These are phyloP conservation scores for Martes martes DNA, from an alignment of 2,113 vertebrate genomes.

Conservation along the genomic window DNA sequence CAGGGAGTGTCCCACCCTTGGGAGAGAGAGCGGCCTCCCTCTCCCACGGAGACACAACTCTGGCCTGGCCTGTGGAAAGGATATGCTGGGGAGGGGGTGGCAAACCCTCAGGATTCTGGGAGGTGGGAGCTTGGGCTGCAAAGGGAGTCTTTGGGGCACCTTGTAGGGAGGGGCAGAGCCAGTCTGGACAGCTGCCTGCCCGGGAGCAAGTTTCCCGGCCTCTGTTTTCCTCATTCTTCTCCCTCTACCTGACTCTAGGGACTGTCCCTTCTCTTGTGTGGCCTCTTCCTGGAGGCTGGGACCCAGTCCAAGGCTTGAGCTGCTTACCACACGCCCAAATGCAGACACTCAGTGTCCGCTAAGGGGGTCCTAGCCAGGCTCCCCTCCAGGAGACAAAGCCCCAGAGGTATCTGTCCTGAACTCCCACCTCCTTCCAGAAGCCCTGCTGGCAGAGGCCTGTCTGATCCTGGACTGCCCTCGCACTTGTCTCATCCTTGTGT, in stretches of 20 bases:
- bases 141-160: neutral
- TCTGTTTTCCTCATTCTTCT: neutral
- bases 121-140: neutral
- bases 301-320: neutral
- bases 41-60: too few relatives aligned
- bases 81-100: neutral
- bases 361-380: neutral
- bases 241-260: neutral
- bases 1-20: neutral
- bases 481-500: neutral
- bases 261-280: neutral
- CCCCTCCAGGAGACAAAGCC: neutral
- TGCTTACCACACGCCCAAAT: neutral
- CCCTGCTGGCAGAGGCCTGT: neutral
- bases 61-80: neutral
- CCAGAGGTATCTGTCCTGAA: neutral
- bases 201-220: neutral
- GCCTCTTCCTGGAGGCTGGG: neutral
- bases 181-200: neutral
- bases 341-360: neutral
- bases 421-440: neutral
- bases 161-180: neutral
- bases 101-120: neutral
- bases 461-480: neutral
- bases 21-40: neutral